Evolutionary conservation across 1,140 invertebrate species (phyloP), one percentile per base, ranked within the genome.

Genomic region (Choristoneura fumiferana): DNA sequence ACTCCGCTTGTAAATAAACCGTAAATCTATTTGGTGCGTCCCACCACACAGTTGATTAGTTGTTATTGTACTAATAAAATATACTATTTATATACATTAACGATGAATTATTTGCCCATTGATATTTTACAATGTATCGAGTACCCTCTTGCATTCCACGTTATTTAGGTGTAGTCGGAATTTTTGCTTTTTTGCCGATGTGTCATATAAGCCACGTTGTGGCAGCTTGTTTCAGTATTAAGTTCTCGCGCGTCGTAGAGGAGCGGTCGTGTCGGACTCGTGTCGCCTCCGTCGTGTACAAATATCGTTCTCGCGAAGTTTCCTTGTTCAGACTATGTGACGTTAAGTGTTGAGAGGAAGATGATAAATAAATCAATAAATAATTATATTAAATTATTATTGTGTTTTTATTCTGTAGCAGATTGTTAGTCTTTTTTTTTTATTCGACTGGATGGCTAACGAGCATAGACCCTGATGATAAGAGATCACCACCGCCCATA

Each of bases 111-210:
- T 75, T 67, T 62, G 66, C 73, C 76, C 65, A 63, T 68, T 73
- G 65, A 64, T 69, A 63, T 69, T 69, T 71, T 63, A 71, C 34
- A 22, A 35, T 8, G 54, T 60, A 58, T 63, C 62, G 56, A 65
- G 54, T 60, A 65, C 65, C 75, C 72, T 74, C 66, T 78, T 79
- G 78, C 78, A 81, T 81, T 81, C 78, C 78, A 81, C 67, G 62
- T 77, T 76, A 65, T 67, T 76, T 76, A 78, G 73, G 68, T 43
- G 33, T 60, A 65, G 54, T 58, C 65, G 45, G 57, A 58, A 62
- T 52, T 36, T 53, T 60, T 37, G 60, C 63, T 67, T 71, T 57
- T n/a, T 54, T 13, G 58, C 35, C 53, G 58, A 38, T 53, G 54
- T 59, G 35, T 54, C 22, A 29, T 29, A n/a, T n/a, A 29, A 6